Percentiles rank a stretch among this genome's conserved stretches.
Conservation (phyloP, 2,888 invertebrate species). For the Drosophila peninsularis region DNA sequence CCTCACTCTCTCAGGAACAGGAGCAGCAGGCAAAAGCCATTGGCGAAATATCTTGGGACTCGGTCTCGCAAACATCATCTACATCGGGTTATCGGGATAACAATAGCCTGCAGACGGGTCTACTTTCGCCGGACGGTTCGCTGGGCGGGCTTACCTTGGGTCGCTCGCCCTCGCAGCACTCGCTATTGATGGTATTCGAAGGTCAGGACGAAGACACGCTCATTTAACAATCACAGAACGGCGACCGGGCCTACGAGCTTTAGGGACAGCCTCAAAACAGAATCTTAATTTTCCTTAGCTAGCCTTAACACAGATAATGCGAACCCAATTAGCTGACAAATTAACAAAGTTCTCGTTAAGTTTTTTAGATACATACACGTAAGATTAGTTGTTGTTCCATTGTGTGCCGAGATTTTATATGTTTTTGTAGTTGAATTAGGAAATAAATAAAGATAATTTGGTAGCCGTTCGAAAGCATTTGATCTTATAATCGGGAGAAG, state of each 20-base stretch:
- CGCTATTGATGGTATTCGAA: slow-evolving; percentile 90
- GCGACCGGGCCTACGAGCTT: slow-evolving; percentile 77
- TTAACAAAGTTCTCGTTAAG: slow-evolving; percentile 45
- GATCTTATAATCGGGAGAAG: not conserved
- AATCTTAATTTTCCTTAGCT: slow-evolving; percentile 21
- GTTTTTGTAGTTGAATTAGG: slow-evolving; percentile 39
- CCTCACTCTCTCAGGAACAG: slow-evolving; percentile 64
- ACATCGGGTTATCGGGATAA: slow-evolving; percentile 93
- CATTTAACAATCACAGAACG: slow-evolving; percentile 87
- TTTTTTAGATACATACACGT: slow-evolving; percentile 47
- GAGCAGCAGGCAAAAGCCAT: slow-evolving; percentile 77
- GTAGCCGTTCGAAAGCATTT: slow-evolving; percentile 42
- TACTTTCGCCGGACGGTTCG: slow-evolving; percentile 85
- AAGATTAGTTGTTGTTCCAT: slow-evolving; percentile 49
- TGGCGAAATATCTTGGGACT: slow-evolving; percentile 92
- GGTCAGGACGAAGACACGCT: slow-evolving; percentile 94
- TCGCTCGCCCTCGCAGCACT: slow-evolving; percentile 91
- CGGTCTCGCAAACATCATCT: slow-evolving; percentile 93
- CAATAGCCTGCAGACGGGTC: slow-evolving; percentile 86
- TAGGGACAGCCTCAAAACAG: slow-evolving; percentile 45
- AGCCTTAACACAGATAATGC: slow-evolving; percentile 19
- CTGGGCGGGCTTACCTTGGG: slow-evolving; percentile 88
- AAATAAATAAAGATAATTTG: slow-evolving; percentile 48
- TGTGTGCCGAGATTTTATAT: slow-evolving; percentile 66
- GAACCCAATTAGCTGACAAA: not conserved